A percentile compares a stretch with the other conserved stretches of the same genome.
These are phyloP conservation scores for Xylocopa sonorina DNA, from an alignment of 1,140 invertebrate species.

Conservation along the genomic window DNA sequence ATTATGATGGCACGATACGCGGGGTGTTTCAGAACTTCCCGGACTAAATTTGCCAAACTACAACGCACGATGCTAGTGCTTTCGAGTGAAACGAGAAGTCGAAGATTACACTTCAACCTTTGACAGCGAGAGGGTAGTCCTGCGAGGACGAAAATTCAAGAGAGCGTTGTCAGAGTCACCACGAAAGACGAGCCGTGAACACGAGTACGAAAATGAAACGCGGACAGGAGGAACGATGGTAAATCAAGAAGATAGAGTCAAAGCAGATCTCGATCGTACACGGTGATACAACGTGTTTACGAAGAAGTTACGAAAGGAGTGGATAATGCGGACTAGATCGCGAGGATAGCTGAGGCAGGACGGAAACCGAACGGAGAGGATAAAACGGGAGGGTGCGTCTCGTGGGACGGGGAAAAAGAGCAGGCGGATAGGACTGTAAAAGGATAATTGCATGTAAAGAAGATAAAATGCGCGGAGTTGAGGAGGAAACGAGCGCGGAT, in stretches of 20 bases:
- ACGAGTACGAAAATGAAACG: too few relatives aligned
- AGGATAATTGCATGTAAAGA: slow-evolving; percentile 20
- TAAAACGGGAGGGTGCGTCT: background rate
- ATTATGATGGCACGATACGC: background rate
- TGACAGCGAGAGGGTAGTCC: too few relatives aligned
- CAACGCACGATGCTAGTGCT: too few relatives aligned
- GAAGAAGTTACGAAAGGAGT: background rate
- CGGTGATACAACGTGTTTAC: too few relatives aligned
- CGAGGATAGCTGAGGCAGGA: background rate
- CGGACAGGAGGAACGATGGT: background rate
- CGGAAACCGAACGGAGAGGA: too few relatives aligned
- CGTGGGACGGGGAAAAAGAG: background rate
- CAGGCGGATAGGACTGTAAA: background rate
- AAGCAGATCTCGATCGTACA: background rate
- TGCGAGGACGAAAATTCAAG: too few relatives aligned
- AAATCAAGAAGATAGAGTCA: background rate
- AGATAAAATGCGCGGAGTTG: background rate
- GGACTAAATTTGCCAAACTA: too few relatives aligned
- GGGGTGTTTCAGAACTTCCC: too few relatives aligned
- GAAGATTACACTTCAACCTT: too few relatives aligned
- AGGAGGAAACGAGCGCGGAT: background rate
- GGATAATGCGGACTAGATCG: background rate
- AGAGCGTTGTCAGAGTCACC: background rate
- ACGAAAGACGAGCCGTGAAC: background rate
- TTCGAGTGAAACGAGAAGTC: too few relatives aligned